Evolutionary conservation across 1,140 invertebrate species (phyloP), one percentile per base, ranked within the genome.

Genomic region (Grapholita molesta): DNA sequence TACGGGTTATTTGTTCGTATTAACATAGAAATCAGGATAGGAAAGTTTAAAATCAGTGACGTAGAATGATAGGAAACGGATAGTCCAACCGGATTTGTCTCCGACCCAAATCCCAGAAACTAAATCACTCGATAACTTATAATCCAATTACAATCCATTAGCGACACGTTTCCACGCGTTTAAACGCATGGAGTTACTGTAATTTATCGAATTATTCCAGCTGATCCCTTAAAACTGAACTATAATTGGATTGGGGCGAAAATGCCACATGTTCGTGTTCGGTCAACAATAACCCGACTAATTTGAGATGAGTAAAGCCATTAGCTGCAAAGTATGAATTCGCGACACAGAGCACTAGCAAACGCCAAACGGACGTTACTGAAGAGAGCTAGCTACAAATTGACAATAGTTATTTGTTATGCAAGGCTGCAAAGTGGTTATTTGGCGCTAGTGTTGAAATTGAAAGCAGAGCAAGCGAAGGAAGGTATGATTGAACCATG

Each of bases 251-350:
- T 73, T 67, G 24, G 24, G 55, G 30, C 57, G 64, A 70, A 70
- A 73, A 72, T 70, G 73, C 69, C 76, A 70, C 73, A 75, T 78
- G 73, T 57, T 75, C 68, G 69, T 78, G 71, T 65, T 77, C 70
- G 69, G 55, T 33, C 52, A 38, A 71, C 64, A 72, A 71, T 78
- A 78, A 71, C 73, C 35, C 73, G 68, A 71, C 76, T 75, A 78
- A 78, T 75, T 78, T 73, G 67, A 66, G 72, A 72, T 74, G 75
- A 77, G 73, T 61, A 68, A 64, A 71, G 57, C 73, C 73, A 77
- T 77, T 77, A 77, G 70, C 48, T n/a, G 21, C 35, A 11, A 21
- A 35, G 30, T 65, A 30, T 9, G 24, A 52, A 25, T 18, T n/a
- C 1, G 65, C 8, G 18, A 28, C 35, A 52, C 24, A 42, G 11